Conservation (phyloP, 2,888 invertebrate genomes). For the Dicycla oo region DNA sequence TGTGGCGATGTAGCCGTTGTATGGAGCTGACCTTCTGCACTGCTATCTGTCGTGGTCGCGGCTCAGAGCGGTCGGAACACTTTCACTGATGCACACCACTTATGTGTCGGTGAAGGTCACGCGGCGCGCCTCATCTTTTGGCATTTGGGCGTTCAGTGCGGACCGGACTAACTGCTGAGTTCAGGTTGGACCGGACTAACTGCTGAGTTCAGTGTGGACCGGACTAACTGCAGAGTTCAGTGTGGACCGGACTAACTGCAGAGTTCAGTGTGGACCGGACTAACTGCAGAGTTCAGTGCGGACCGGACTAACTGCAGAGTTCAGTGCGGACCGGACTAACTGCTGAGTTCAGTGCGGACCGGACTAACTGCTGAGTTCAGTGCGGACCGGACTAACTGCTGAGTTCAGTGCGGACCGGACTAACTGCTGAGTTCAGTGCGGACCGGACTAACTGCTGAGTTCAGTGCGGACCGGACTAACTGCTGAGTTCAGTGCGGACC, state of each 20-base stretch:
- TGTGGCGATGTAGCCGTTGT: not conserved
- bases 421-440: not conserved
- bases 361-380: not conserved
- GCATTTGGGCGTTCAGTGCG: not conserved
- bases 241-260: not conserved
- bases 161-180: not conserved
- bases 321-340: not conserved
- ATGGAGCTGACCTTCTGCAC: not conserved
- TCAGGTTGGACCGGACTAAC: not conserved
- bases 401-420: not conserved
- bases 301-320: not conserved
- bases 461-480: not conserved
- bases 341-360: not conserved
- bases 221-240: not conserved
- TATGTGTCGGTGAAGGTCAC: not conserved
- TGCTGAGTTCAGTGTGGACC: not conserved
- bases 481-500: not conserved
- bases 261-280: not conserved
- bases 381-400: not conserved
- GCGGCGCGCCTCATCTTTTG: not conserved
- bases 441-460: not conserved
- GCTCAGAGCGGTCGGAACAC: slow-evolving; percentile 1
- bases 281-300: not conserved
- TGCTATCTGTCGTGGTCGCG: no score
- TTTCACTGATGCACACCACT: not conserved